Percentiles rank a stretch among this genome's conserved stretches.
phyloP scores from a whole-genome alignment of 2,113 vertebrate genomes.

The Sciurus niger region DNA sequence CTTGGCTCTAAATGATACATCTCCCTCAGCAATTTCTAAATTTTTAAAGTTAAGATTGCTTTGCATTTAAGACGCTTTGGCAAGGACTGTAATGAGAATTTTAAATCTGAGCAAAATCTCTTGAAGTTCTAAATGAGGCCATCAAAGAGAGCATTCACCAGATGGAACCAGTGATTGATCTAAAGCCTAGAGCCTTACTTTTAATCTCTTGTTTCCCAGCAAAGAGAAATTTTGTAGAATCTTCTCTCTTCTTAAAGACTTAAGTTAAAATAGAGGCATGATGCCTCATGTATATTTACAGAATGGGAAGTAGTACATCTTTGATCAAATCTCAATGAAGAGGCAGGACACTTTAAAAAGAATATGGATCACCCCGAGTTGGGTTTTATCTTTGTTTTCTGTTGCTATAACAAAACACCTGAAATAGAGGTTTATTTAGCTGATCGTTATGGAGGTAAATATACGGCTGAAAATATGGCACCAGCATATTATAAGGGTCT shows the following conservation, averaged over 20 bases:
- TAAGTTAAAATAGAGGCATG: slow-evolving; percentile 55
- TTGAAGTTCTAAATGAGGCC: slow-evolving; percentile 76
- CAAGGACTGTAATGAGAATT: slow-evolving; percentile 76
- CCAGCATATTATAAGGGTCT: background rate
- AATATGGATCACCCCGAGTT: background rate
- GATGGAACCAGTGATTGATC: slow-evolving; percentile 81
- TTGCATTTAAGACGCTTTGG: slow-evolving; percentile 79
- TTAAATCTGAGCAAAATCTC: slow-evolving; percentile 60
- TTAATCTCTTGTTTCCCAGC: slow-evolving; percentile 77
- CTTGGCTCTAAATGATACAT: slow-evolving; percentile 54
- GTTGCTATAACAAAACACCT: background rate
- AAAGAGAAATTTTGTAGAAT: slow-evolving; percentile 74
- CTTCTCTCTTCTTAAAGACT: slow-evolving; percentile 57
- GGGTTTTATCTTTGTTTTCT: background rate
- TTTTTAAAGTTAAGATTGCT: slow-evolving; percentile 80
- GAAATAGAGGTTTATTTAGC: background rate
- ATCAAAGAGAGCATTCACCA: slow-evolving; percentile 81
- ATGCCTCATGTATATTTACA: slow-evolving; percentile 43
- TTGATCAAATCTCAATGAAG: background rate
- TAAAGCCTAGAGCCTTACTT: slow-evolving; percentile 70
- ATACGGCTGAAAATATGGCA: background rate
- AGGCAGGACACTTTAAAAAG: background rate
- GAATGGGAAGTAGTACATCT: background rate
- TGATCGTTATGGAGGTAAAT: background rate
- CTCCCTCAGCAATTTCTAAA: slow-evolving; percentile 53